These are phyloP conservation scores for Eupithecia exiguata DNA, from an alignment of 2,888 invertebrate genomes.

Conservation along the genomic window DNA sequence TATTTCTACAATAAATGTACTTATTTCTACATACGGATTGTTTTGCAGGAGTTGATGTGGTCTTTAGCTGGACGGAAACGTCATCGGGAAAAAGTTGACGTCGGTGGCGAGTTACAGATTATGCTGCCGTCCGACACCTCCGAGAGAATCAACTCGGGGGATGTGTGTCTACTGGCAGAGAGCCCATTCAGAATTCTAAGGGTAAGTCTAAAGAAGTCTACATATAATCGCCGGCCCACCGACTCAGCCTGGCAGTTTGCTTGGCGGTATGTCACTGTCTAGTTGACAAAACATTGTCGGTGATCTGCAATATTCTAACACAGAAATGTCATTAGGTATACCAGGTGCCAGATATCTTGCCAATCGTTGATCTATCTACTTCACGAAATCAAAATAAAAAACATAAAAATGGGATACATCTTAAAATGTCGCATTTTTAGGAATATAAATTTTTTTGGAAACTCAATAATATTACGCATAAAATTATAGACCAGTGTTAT, in stretches of 20 bases:
- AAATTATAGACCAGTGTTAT: too few species aligned
- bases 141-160: slow-evolving; percentile 66
- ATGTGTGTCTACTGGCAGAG: slow-evolving; percentile 89
- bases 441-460: too few species aligned
- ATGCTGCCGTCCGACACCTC: slow-evolving; percentile 77
- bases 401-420: too few species aligned
- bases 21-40: not conserved
- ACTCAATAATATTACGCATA: too few species aligned
- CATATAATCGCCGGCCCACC: not conserved
- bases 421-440: too few species aligned
- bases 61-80: slow-evolving; percentile 59
- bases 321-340: too few species aligned
- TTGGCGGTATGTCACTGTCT: too few species aligned
- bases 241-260: not conserved
- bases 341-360: too few species aligned
- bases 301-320: too few species aligned
- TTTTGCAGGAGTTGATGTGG: slow-evolving; percentile 77
- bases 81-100: slow-evolving; percentile 60
- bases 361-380: too few species aligned
- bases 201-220: slow-evolving; percentile 63
- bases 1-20: not conserved
- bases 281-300: too few species aligned
- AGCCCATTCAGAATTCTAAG: slow-evolving; percentile 89
- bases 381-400: too few species aligned
- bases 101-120: slow-evolving; percentile 80